Conservation (phyloP, 2,888 invertebrate species). For the Drosophila anomelani region DNA sequence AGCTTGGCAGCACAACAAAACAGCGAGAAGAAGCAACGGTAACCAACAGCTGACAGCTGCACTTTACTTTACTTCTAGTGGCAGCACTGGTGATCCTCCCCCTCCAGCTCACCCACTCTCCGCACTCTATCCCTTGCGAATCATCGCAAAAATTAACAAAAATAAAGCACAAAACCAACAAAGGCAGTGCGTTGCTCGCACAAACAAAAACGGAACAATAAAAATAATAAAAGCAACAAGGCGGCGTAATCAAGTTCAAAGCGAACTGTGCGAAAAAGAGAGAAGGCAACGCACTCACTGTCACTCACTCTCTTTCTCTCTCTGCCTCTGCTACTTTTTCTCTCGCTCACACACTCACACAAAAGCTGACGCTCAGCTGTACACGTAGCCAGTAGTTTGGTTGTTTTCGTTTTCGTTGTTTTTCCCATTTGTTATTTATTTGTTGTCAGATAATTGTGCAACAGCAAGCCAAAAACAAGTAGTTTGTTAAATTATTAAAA, state of each 20-base stretch:
- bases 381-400: constrained; percentile 66
- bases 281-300: constrained; percentile 35
- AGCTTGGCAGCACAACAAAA: neutral
- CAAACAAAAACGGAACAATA: constrained; percentile 35
- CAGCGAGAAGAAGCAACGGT: constrained; percentile 46
- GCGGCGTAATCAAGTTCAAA: constrained; percentile 66
- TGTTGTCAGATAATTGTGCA: constrained; percentile 63
- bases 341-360: constrained; percentile 49
- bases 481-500: constrained; percentile 41
- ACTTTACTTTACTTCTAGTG: constrained; percentile 30
- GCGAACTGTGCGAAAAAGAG: constrained; percentile 56
- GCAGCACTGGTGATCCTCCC: constrained; percentile 41
- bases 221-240: constrained; percentile 28
- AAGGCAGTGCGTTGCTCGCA: constrained; percentile 52
- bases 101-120: neutral
- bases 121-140: neutral
- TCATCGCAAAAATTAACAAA: constrained; percentile 11
- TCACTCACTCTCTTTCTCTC: constrained; percentile 14
- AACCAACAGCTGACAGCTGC: constrained; percentile 72
- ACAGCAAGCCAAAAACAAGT: constrained; percentile 33
- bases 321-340: constrained; percentile 64
- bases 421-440: constrained; percentile 22
- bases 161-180: constrained; percentile 39
- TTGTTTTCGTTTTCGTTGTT: constrained; percentile 53
- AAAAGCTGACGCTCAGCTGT: constrained; percentile 61